Conservation (phyloP, 2,113 vertebrate species). For the Etia nguti region DNA sequence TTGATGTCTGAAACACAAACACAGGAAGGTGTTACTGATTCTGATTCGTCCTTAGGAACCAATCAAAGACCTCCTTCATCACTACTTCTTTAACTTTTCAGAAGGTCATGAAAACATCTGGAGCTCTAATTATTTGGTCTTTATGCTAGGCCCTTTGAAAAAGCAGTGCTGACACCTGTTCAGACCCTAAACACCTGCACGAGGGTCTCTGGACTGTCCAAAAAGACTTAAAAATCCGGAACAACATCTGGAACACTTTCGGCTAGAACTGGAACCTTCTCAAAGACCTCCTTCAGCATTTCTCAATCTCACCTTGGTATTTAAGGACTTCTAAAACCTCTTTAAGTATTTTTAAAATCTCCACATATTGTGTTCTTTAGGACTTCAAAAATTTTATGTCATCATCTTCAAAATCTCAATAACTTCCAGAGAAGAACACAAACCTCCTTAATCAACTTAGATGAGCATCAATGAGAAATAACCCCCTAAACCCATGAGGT, state of each 20-base stretch:
- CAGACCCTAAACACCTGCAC: no score
- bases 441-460: background rate
- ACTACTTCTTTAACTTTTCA: background rate
- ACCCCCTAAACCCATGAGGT: background rate
- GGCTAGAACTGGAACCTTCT: background rate
- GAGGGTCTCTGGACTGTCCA: background rate
- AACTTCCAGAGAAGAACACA: background rate
- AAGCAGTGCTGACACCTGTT: background rate
- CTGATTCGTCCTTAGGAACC: background rate
- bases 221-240: background rate
- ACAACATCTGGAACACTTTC: background rate
- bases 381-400: background rate
- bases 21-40: background rate
- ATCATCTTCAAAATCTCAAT: background rate
- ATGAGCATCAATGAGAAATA: background rate
- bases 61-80: background rate
- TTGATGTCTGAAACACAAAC: slow-evolving; percentile 82
- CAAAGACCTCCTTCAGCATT: background rate
- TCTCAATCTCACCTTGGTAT: background rate
- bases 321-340: background rate
- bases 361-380: background rate
- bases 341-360: background rate
- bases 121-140: no score
- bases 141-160: background rate
- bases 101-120: background rate